These are phyloP conservation scores for Deroptyus accipitrinus DNA, from an alignment of 2,113 vertebrate genomes.

Conservation along the genomic window DNA sequence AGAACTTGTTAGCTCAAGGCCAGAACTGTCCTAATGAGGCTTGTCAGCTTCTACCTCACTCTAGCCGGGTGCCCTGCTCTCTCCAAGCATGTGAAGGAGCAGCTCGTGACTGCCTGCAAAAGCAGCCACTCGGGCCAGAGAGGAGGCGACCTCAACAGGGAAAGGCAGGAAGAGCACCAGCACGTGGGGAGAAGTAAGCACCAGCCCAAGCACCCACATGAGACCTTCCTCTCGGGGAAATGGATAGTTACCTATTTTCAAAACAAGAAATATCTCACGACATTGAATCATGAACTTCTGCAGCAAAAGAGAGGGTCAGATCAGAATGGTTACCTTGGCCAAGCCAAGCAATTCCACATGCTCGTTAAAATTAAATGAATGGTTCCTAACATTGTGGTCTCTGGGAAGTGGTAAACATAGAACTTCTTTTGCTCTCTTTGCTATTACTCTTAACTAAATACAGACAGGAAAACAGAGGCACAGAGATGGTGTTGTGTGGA, in stretches of 20 bases:
- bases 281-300: neutral
- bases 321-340: neutral
- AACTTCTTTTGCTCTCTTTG: neutral
- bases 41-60: neutral
- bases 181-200: neutral
- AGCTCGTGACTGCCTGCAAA: neutral
- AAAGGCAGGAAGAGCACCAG: fast-evolving
- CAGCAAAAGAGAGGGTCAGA: neutral
- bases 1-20: neutral
- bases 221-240: neutral
- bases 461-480: neutral
- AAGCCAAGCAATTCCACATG: fast-evolving
- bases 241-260: neutral
- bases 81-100: neutral
- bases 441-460: neutral
- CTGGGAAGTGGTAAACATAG: neutral
- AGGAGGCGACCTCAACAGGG: neutral
- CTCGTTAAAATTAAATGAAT: neutral
- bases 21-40: neutral
- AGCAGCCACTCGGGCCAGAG: neutral
- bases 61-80: fast-evolving
- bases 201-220: fast-evolving
- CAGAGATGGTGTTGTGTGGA: neutral
- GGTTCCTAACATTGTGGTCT: neutral
- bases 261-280: neutral